Base-by-base conservation (phyloP, 2,113 vertebrate genomes). In the Dissostichus mawsoni region DNA sequence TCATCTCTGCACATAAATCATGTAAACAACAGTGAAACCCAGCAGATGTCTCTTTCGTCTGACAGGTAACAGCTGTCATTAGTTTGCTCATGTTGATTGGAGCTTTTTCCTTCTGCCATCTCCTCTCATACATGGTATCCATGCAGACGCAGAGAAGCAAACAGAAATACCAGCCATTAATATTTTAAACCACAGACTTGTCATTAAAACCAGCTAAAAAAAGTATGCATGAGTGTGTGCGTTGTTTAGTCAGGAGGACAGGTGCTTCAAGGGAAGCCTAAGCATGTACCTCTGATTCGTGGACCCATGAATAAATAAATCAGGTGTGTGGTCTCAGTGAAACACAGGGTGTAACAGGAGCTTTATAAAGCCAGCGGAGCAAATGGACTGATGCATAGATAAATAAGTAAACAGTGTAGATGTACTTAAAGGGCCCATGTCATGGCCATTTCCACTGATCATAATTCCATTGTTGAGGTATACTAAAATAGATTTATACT, bases 391-490 rank as follows among this genome's bases (percentile, higher is more conserved):
- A 88, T 61, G 74, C 77, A 25, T 2, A 4, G 68, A 91, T 93
- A 83, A 94, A 95, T 94, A 93, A 95, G 69, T 93, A 81, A 94
- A 85, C 56, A 71, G 58, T 64, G 53, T 76, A 12, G 82, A 87
- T 90, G 77, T 82, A 74, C 82, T 89, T 83, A n/a, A n/a, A n/a
- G n/a, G n/a, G n/a, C n/a, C n/a, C n/a, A n/a, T n/a, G n/a, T n/a
- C n/a, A n/a, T n/a, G n/a, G n/a, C n/a, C n/a, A n/a, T n/a, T n/a
- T n/a, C n/a, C n/a, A n/a, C n/a, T n/a, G n/a, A n/a, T n/a, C n/a
- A n/a, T n/a, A n/a, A n/a, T n/a, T n/a, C n/a, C n/a, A n/a, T n/a
- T n/a, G n/a, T n/a, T n/a, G n/a, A n/a, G n/a, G n/a, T n/a, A n/a
- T n/a, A n/a, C n/a, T n/a, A n/a, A n/a, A n/a, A n/a, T n/a, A n/a